Percentiles rank a stretch among this genome's conserved stretches.
Conservation (phyloP, 1,140 invertebrate genomes). For the Zaprionus kolodkinae region DNA sequence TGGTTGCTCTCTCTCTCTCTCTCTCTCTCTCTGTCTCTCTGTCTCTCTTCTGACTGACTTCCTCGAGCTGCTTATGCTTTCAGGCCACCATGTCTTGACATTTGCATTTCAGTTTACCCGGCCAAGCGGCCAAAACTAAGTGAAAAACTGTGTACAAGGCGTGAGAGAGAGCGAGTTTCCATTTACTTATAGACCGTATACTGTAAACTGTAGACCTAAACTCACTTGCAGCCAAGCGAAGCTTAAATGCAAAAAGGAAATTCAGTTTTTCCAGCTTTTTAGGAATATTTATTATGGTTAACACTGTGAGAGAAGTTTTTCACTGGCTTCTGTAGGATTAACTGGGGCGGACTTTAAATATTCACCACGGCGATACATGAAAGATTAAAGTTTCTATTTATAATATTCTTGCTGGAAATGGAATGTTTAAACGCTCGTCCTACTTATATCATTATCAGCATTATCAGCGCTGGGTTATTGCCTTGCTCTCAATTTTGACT, state of each 20-base stretch:
- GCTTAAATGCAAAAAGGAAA: constrained; percentile 8
- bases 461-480: not conserved
- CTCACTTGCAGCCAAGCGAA: not conserved
- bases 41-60: constrained; percentile 32
- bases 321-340: not conserved
- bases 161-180: constrained; percentile 30
- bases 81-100: constrained; percentile 62
- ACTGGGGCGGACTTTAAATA: not conserved
- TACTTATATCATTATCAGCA: not conserved
- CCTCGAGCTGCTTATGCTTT: constrained; percentile 57
- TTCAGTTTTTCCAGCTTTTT: not conserved
- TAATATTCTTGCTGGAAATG: not conserved
- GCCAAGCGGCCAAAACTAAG: constrained; percentile 50
- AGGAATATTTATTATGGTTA: constrained; percentile 6
- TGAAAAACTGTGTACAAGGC: constrained; percentile 61
- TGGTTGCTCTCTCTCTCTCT: not conserved
- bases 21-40: not conserved
- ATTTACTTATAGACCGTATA: not conserved
- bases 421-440: not conserved
- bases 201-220: not conserved
- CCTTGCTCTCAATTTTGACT: not conserved
- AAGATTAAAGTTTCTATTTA: not conserved
- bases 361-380: not conserved
- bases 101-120: constrained; percentile 69
- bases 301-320: not conserved